phyloP scores from a whole-genome alignment of 1,140 invertebrate genomes.

The Telenomus remus region DNA sequence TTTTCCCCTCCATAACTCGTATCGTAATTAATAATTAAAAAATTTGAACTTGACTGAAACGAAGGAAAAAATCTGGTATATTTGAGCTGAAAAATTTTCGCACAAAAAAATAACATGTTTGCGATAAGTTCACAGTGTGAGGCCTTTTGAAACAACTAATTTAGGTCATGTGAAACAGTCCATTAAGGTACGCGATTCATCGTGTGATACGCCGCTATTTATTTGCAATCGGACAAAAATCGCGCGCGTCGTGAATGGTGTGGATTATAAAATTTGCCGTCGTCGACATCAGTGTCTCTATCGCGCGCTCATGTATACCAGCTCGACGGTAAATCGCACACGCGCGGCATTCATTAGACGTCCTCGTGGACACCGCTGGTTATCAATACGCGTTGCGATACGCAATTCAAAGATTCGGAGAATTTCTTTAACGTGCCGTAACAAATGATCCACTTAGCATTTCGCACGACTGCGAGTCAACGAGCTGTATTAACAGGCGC shows the following conservation, averaged over 20 bases:
- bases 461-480: slow-evolving; percentile 27
- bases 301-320: slow-evolving; percentile 18
- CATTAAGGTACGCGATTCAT: slow-evolving; percentile 9
- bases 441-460: slow-evolving; percentile 59
- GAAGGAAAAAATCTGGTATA: too few relatives aligned
- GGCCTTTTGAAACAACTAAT: too few relatives aligned
- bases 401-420: slow-evolving; percentile 43
- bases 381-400: slow-evolving; percentile 57
- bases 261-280: slow-evolving; percentile 41
- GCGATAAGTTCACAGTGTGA: too few relatives aligned
- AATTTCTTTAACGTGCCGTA: slow-evolving; percentile 55
- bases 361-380: slow-evolving; percentile 36
- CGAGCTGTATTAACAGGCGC: slow-evolving; percentile 28
- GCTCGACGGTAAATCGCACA: slow-evolving; percentile 40
- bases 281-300: slow-evolving; percentile 28
- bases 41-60: too few relatives aligned
- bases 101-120: too few relatives aligned
- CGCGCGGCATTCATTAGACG: slow-evolving; percentile 54
- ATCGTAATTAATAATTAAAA: too few relatives aligned
- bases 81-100: too few relatives aligned
- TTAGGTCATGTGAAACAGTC: neutral
- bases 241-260: slow-evolving; percentile 21
- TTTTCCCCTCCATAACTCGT: too few relatives aligned
- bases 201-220: slow-evolving; percentile 5
- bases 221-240: slow-evolving; percentile 28